Evolutionary conservation across 2,888 invertebrate species (phyloP), one percentile per base, ranked within the genome.

Genomic region (Hydroisotoma schaefferi): DNA sequence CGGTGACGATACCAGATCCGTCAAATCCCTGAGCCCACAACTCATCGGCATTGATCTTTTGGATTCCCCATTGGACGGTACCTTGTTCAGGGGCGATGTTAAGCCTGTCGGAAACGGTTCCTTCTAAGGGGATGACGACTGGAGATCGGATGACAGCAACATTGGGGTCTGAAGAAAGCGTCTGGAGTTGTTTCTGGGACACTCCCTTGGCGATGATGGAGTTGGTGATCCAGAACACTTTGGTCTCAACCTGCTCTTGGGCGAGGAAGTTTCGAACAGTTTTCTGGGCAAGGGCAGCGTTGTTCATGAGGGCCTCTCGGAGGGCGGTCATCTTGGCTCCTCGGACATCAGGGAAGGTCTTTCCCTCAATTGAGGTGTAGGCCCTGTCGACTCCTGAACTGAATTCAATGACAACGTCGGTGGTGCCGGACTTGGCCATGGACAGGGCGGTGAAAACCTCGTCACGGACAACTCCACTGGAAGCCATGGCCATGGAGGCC

Each of bases 171-270:
- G 5, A 18, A 15, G 27, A 22, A 12, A 63, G 25, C n/a, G n/a
- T n/a, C n/a, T n/a, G n/a, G n/a, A n/a, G n/a, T n/a, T n/a, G n/a
- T n/a, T n/a, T n/a, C n/a, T n/a, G n/a, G n/a, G n/a, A n/a, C n/a
- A n/a, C 65, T 12, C 44, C 46, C 28, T 37, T 46, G 10, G 61
- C 37, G 22, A 37, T 55, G 27, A 65, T 61, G 43, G 55, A 53
- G 44, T 65, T 65, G 5, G 53, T 48, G 10, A 61, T 46, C 65
- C 65, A 65, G 44, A 59, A 61, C 1, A 37, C 37, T 27, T 57
- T 37, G 57, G 27, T 47, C 20, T 6, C 6, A 22, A 25, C 12
- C 15, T 12, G 15, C n/a, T 33, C 15, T 4, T 4, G n/a, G 15
- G 10, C 20, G 25, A 53, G 40, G 22, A 53, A 5, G 26, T 23